Base-by-base conservation (phyloP, 1,140 invertebrate species). In the Drosophila lini region DNA sequence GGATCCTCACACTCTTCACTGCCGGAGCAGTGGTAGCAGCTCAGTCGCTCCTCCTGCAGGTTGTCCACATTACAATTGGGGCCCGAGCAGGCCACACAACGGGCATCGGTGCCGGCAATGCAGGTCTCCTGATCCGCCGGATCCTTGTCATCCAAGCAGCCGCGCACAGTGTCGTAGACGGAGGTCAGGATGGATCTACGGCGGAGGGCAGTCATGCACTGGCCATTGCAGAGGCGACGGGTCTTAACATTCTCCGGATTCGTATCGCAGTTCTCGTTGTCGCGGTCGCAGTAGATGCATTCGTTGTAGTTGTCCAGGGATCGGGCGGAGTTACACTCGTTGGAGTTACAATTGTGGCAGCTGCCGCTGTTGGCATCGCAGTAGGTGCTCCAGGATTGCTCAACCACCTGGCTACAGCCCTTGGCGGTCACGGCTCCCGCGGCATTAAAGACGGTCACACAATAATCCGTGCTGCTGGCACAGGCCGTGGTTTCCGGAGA, bases 321-420 rank as follows among this genome's bases (percentile, higher is more conserved):
- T 2, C 8, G 58, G 31, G 90, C 91, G 0, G 7, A 75, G 62
- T 92, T 92, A 44, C 91, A 92, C 1, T 44, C 50, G 16, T 91
- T 89, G 4, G 91, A 92, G 59, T 92, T 92, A 64, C 91, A 92
- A 45, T 92, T 92, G 55, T 60, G 74, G 50, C 91, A 92, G 7
- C 67, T 83, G 3, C 4, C 69, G 1, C 31, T 9, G 13, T 83
- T 91, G 0, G 38, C 71, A 71, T 92, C 81, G 36, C 91, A 92
- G 55, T 91, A 91, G 3, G 5, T 9, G 22, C 77, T 67, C 36
- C 60, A 73, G 11, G 64, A 15, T 1, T 53, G 8, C 47, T 92
- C 91, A 2, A 92, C 71, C n/a, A 25, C 47, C 19, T 60, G 32
- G 40, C 90, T 92, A 38, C 91, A 92, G 11, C 91, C 91, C 22